Evolutionary conservation across 2,888 invertebrate species (phyloP).

Genomic region (Trachelus iudaicus): DNA sequence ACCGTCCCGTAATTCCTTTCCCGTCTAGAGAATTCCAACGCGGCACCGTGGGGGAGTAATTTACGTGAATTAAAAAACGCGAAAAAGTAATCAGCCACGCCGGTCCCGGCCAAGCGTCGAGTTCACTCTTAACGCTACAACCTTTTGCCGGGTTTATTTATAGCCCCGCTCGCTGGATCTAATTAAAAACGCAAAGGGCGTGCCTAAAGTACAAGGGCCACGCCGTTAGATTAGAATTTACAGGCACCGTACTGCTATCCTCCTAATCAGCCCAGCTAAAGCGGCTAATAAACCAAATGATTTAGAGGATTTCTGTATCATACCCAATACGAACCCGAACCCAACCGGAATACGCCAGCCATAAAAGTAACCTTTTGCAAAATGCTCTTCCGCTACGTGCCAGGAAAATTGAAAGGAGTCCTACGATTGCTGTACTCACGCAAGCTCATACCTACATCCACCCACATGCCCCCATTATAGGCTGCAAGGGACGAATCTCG

Average conservation of each 20-base stretch:
- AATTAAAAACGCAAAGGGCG: conserved; percentile 10
- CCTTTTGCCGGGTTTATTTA: conserved; percentile 6
- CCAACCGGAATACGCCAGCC: not conserved
- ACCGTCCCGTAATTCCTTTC: not conserved
- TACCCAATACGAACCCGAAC: not conserved
- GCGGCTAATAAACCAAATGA: not conserved
- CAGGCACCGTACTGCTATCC: conserved; percentile 18
- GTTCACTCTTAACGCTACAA: conserved; percentile 6
- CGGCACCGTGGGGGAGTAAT: conserved; percentile 35
- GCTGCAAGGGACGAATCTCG: not conserved
- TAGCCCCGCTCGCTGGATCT: conserved; percentile 2
- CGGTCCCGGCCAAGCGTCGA: conserved; percentile 7
- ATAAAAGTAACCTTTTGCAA: not conserved
- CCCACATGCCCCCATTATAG: not conserved
- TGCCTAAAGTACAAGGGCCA: conserved; percentile 10
- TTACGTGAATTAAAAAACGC: conserved; percentile 45
- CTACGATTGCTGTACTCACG: not conserved
- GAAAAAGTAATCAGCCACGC: conserved; percentile 43
- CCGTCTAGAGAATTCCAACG: not conserved
- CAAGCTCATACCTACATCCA: not conserved
- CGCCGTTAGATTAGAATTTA: conserved; percentile 45
- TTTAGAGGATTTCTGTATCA: not conserved
- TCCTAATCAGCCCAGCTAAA: conserved; percentile 34
- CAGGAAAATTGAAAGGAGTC: not conserved
- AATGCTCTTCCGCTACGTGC: not conserved